Percentiles rank a stretch among this genome's conserved stretches.
phyloP scores from a whole-genome alignment of 2,888 invertebrate species.

The Asteroscopus sphinx region DNA sequence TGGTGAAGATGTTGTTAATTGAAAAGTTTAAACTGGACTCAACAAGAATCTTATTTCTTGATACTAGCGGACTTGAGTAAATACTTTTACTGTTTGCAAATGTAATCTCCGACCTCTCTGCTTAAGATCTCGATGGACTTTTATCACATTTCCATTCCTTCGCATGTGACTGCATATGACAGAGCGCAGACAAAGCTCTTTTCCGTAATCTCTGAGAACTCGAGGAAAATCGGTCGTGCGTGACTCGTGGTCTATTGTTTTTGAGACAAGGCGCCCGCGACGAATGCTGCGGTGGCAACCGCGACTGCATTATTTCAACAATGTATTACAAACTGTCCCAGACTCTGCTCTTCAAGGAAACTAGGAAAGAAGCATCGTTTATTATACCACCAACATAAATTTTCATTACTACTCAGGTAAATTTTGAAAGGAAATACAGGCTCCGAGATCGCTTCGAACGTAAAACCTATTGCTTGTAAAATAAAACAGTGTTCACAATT shows the following conservation, averaged over 20 bases:
- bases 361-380: constrained; percentile 66
- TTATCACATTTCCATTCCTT: constrained; percentile 43
- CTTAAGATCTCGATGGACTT: constrained; percentile 31
- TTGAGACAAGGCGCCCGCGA: constrained; percentile 44
- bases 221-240: constrained; percentile 56
- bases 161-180: constrained; percentile 52
- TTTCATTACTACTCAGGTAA: constrained; percentile 72
- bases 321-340: constrained; percentile 37
- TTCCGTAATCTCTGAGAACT: constrained; percentile 58
- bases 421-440: constrained; percentile 65
- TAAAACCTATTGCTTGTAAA: constrained; percentile 62
- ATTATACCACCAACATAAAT: constrained; percentile 70
- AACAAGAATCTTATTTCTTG: neutral
- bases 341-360: constrained; percentile 37
- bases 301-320: constrained; percentile 29
- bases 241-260: constrained; percentile 63
- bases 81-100: constrained; percentile 38
- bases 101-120: constrained; percentile 28
- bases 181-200: constrained; percentile 53
- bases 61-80: constrained; percentile 8
- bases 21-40: no score
- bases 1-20: constrained; percentile 12
- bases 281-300: constrained; percentile 7
- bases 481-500: constrained; percentile 54
- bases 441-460: constrained; percentile 62